Percentiles rank a stretch among this genome's conserved stretches.
phyloP scores from a whole-genome alignment of 1,140 invertebrate genomes.

The Apis dorsata region DNA sequence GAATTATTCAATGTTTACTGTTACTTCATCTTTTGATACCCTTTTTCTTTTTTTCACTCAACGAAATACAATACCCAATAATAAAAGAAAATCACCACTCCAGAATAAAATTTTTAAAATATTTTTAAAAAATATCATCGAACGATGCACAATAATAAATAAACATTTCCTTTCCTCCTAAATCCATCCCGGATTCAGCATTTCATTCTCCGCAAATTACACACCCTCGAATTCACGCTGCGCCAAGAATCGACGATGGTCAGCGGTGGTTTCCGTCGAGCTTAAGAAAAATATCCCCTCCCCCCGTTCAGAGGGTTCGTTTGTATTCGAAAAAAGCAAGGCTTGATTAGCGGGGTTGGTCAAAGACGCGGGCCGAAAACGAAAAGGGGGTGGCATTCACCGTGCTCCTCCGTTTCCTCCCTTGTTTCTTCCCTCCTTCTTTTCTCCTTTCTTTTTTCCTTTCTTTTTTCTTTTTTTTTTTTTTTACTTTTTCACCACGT shows the following conservation, averaged over 20 bases:
- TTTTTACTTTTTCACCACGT: constrained; percentile 70
- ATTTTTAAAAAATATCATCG: too few species aligned
- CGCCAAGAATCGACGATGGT: not conserved
- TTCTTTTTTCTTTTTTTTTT: not conserved
- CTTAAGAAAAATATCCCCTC: not conserved
- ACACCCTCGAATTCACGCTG: not conserved
- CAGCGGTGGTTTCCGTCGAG: not conserved
- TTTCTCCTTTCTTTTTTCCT: constrained; percentile 6
- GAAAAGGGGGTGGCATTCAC: constrained; percentile 56
- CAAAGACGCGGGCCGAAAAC: constrained; percentile 55
- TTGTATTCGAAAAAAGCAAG: constrained; percentile 62
- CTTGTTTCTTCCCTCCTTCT: constrained; percentile 4
- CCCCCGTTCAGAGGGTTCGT: constrained; percentile 27
- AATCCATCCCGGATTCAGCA: too few species aligned
- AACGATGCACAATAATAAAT: too few species aligned
- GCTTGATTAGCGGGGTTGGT: constrained; percentile 65
- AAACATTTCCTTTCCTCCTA: too few species aligned
- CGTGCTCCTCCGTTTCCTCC: constrained; percentile 41
- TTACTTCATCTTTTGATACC: too few species aligned
- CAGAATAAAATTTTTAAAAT: too few species aligned
- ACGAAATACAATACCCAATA: too few species aligned
- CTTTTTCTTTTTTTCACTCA: too few species aligned
- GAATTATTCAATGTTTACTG: too few species aligned
- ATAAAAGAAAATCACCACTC: too few species aligned
- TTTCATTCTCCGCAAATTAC: too few species aligned